These are phyloP conservation scores for Lacerta bilineata DNA, from an alignment of 2,797 vertebrate species.

Conservation along the genomic window DNA sequence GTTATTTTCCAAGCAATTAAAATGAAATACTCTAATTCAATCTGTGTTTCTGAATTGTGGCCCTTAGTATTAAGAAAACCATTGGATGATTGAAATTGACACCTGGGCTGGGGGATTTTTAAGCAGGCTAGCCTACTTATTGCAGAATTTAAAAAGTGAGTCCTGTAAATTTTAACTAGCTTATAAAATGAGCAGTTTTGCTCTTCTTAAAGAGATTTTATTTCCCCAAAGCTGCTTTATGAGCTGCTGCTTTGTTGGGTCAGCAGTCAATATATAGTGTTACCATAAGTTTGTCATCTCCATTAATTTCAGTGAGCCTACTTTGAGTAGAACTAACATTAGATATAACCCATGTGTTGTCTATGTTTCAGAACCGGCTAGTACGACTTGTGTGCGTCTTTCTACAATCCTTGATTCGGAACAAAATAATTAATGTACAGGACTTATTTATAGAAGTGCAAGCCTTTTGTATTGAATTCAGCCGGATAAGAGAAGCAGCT, in stretches of 20 bases:
- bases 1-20: background rate
- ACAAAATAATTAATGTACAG: slow-evolving; percentile 99
- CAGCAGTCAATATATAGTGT: background rate
- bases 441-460: slow-evolving; percentile 99
- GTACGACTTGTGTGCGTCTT: slow-evolving; percentile 98
- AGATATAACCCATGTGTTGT: background rate
- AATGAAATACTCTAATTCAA: background rate
- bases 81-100: background rate
- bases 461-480: slow-evolving; percentile 99
- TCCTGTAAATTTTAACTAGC: background rate
- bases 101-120: background rate
- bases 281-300: too few relatives aligned
- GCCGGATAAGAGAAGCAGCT: slow-evolving; percentile 96
- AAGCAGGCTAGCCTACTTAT: background rate
- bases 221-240: slow-evolving; percentile 15
- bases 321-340: too few relatives aligned
- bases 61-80: background rate
- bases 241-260: background rate
- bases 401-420: slow-evolving; percentile 96
- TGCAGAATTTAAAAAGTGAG: background rate
- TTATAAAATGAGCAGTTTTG: background rate
- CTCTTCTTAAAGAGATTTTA: background rate
- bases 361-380: slow-evolving; percentile 90
- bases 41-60: background rate
- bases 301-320: too few relatives aligned